Conservation (phyloP, 1,140 invertebrate species). For the Euglossa dilemma region DNA sequence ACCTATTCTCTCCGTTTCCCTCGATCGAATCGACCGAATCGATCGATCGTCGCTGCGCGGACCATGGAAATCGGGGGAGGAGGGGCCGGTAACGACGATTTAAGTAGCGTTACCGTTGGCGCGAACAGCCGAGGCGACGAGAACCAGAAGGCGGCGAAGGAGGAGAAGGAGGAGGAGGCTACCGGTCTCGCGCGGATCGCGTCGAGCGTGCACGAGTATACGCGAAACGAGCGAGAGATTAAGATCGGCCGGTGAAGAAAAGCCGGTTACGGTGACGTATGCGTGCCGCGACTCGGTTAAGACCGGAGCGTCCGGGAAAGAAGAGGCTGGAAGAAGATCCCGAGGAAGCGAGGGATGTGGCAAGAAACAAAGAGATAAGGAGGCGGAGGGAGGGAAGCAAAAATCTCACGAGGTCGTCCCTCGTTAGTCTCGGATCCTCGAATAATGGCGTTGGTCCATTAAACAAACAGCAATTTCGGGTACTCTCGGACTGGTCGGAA, state of each 20-base stretch:
- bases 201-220: slow-evolving; percentile 46
- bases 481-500: slow-evolving; percentile 20
- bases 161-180: background rate
- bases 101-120: background rate
- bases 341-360: background rate
- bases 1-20: background rate
- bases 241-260: slow-evolving; percentile 69
- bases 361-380: slow-evolving; percentile 32
- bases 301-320: slow-evolving; percentile 9
- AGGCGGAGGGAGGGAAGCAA: slow-evolving; percentile 26
- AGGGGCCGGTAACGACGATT: background rate
- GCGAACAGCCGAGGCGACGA: background rate
- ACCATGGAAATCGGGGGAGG: background rate
- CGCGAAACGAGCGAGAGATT: slow-evolving; percentile 62
- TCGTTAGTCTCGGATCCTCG: slow-evolving; percentile 66
- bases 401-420: slow-evolving; percentile 61
- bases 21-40: slow-evolving; percentile 2
- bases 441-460: slow-evolving; percentile 66
- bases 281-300: slow-evolving; percentile 60
- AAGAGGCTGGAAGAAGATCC: background rate
- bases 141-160: too few relatives aligned
- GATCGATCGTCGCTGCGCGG: too few relatives aligned
- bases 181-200: slow-evolving; percentile 50
- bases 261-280: slow-evolving; percentile 52
- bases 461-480: slow-evolving; percentile 68